These are phyloP conservation scores for Hydrocynus forskahlii DNA, from an alignment of 2,797 vertebrate genomes.

Conservation along the genomic window DNA sequence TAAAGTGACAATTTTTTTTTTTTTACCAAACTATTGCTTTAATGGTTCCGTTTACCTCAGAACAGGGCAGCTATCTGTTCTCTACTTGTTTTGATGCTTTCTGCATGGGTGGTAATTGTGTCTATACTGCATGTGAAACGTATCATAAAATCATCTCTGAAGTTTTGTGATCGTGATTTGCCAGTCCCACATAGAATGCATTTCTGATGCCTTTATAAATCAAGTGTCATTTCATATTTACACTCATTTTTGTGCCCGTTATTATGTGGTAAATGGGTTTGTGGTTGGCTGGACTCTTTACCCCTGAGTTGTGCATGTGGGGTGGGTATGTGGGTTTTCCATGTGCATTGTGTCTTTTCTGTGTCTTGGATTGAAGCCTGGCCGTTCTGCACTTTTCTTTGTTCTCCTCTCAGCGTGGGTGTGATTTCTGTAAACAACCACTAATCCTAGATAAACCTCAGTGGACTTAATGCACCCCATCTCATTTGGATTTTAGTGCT, in stretches of 20 bases:
- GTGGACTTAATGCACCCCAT: slow-evolving; percentile 44
- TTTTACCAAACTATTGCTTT: background rate
- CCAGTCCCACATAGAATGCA: background rate
- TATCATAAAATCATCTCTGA: background rate
- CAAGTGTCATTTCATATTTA: slow-evolving; percentile 1
- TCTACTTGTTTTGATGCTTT: background rate
- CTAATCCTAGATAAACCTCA: slow-evolving; percentile 28
- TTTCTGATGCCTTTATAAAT: slow-evolving; percentile 3
- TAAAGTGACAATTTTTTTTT: too few relatives aligned
- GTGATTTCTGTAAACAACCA: slow-evolving; percentile 20
- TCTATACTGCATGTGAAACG: slow-evolving; percentile 35
- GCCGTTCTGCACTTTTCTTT: slow-evolving; percentile 34
- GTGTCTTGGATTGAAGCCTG: slow-evolving; percentile 38
- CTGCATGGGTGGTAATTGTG: slow-evolving; percentile 32
- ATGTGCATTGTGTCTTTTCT: slow-evolving; percentile 28
- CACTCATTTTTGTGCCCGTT: slow-evolving; percentile 11
- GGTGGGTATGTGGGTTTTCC: slow-evolving; percentile 33
- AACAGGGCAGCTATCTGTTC: background rate
- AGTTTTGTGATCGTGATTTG: background rate
- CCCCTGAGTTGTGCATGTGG: slow-evolving; percentile 44
- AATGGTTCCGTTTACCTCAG: background rate
- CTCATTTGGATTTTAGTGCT: background rate
- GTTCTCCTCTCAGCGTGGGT: slow-evolving; percentile 23
- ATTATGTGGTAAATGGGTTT: slow-evolving; percentile 21
- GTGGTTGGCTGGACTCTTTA: slow-evolving; percentile 7